These are phyloP conservation scores for Rhinogobio ventralis DNA, from an alignment of 2,797 vertebrate species.

Conservation along the genomic window DNA sequence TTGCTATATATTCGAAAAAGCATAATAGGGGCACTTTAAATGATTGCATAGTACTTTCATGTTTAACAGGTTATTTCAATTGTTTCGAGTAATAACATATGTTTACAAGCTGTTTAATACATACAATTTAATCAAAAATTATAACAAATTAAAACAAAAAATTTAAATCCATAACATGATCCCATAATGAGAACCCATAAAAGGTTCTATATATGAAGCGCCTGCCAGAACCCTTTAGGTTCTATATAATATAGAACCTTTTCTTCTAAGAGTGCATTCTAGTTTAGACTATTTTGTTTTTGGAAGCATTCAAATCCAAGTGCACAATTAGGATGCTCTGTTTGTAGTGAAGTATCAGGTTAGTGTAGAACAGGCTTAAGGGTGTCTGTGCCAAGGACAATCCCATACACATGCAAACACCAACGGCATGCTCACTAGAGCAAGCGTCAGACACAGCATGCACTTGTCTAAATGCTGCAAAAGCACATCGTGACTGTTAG, in stretches of 20 bases:
- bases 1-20: background rate
- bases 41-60: background rate
- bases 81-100: background rate
- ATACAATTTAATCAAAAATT: background rate
- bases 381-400: constrained; percentile 32
- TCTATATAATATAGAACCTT: background rate
- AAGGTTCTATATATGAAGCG: background rate
- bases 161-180: background rate
- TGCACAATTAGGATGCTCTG: constrained; percentile 17
- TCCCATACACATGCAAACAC: constrained; percentile 15
- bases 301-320: constrained; percentile 1
- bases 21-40: background rate
- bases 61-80: background rate
- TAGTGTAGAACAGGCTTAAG: constrained; percentile 34
- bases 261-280: background rate
- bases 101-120: background rate
- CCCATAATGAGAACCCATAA: background rate
- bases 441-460: constrained; percentile 17
- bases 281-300: background rate
- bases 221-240: background rate
- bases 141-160: background rate
- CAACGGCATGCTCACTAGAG: constrained; percentile 10
- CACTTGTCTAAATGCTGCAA: constrained; percentile 16
- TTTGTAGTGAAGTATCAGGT: constrained; percentile 33
- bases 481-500: background rate